Conservation (phyloP, 2,797 vertebrate genomes). For the Clarias laeviceps region DNA sequence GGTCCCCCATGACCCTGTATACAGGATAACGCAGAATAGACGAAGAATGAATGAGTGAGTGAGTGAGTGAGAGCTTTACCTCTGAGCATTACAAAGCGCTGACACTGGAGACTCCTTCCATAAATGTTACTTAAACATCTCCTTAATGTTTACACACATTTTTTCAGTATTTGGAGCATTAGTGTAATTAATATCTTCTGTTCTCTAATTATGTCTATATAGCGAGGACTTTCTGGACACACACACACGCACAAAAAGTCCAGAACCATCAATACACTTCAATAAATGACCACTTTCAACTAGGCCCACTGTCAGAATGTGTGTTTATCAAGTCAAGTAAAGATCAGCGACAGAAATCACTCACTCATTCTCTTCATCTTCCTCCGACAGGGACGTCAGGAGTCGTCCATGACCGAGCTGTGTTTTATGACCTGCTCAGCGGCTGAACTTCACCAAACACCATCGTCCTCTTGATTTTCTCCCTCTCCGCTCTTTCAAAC, state of each 20-base stretch:
- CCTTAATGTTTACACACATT: neutral
- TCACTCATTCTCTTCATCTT: conserved; percentile 53
- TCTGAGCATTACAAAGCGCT: neutral
- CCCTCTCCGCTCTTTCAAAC: conserved; percentile 35
- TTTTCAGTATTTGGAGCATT: neutral
- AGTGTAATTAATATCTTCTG: neutral
- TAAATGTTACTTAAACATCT: neutral
- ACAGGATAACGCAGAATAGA: too few species aligned
- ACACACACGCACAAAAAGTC: neutral
- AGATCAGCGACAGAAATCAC: conserved; percentile 56
- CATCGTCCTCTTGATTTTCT: neutral
- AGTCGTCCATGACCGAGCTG: conserved; percentile 30
- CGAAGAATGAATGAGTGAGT: too few species aligned
- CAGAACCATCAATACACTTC: conserved; percentile 39
- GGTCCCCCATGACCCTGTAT: too few species aligned
- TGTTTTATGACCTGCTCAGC: conserved; percentile 16
- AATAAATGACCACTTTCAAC: conserved; percentile 42
- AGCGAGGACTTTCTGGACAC: neutral
- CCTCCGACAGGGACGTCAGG: conserved; percentile 56
- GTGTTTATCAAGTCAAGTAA: conserved; percentile 52
- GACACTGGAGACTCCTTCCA: neutral
- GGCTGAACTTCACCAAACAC: neutral
- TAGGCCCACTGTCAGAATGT: conserved; percentile 49
- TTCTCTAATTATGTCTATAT: neutral
- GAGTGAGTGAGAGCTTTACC: too few species aligned